Base-by-base conservation (phyloP, 1,140 invertebrate genomes). In the Muscidifurax raptorellus region DNA sequence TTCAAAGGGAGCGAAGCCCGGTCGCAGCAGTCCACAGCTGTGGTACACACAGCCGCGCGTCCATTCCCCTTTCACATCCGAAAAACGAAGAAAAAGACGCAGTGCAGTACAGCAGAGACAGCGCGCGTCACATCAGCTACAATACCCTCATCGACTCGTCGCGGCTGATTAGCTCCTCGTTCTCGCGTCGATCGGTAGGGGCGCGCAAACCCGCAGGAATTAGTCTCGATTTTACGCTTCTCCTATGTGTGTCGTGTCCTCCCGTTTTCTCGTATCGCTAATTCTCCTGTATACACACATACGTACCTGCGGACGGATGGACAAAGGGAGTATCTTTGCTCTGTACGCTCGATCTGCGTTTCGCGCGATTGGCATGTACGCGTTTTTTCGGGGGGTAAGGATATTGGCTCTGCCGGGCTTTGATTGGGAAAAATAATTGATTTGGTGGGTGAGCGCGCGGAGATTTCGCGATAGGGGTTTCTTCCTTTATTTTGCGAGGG, bases 81-180 rank as follows among this genome's bases (percentile, higher is more conserved):
- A 59, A n/a, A 59, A 59, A 22, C 18, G 52, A 59, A 59, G 52
- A n/a, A 59, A 59, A 59, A 59, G 52, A 59, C 18, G 52, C 22
- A 13, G 44, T 40, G 36, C 36, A 40, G 36, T 5, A 9, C 36
- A 40, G 13, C 7, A 7, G 18, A 59, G 52, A 59, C 22, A 81
- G 28, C 25, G n/a, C 22, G n/a, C 64, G 27, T 69, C 28, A 64
- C 59, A n/a, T 13, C 59, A n/a, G 15, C 25, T 18, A 44, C 28
- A 27, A 64, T 64, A 64, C 77, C 69, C 77, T n/a, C 83, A 74
- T 84, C 66, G 83, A 66, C 44, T 74, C 40, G 67, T 80, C 69
- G 47, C 69, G 83, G 25, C 71, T 84, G 77, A 84, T 84, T 84
- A 84, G 74, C 28, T 83, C n/a, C 74, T 66, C 67, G 25, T 40